Evolutionary conservation across 2,113 vertebrate genomes (phyloP).

Genomic region (Patagioenas fasciata): DNA sequence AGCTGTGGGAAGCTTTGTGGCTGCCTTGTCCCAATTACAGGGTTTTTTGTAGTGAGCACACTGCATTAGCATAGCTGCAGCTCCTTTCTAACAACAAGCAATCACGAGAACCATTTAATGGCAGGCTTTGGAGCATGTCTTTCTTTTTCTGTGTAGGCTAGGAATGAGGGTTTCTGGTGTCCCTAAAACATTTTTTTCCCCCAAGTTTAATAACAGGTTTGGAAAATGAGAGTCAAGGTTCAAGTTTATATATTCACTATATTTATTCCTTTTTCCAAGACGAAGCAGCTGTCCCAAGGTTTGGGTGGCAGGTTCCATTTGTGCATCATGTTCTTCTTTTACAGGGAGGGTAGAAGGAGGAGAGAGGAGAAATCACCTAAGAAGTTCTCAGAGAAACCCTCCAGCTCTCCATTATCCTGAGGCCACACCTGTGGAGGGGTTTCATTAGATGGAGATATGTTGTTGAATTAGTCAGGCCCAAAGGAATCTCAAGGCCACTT

Average conservation of each 20-base stretch:
- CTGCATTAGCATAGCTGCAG: conserved; percentile 52
- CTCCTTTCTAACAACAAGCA: conserved; percentile 34
- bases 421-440: too few species aligned
- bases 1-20: conserved; percentile 40
- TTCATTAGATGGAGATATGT: too few species aligned
- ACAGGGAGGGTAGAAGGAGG: neutral
- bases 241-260: neutral
- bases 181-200: neutral
- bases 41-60: conserved; percentile 26
- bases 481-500: too few species aligned
- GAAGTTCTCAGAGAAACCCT: neutral
- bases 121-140: neutral
- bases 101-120: conserved; percentile 33
- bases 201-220: neutral
- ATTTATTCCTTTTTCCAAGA: neutral
- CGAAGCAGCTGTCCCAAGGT: neutral
- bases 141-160: neutral
- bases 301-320: neutral
- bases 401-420: neutral
- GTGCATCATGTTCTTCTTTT: accelerated
- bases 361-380: neutral
- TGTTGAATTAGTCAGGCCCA: too few species aligned
- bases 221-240: neutral
- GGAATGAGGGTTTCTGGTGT: neutral
- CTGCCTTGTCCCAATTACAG: conserved; percentile 61